These are phyloP conservation scores for Mesembrinibis cayennensis DNA, from an alignment of 2,113 vertebrate species.

Conservation along the genomic window DNA sequence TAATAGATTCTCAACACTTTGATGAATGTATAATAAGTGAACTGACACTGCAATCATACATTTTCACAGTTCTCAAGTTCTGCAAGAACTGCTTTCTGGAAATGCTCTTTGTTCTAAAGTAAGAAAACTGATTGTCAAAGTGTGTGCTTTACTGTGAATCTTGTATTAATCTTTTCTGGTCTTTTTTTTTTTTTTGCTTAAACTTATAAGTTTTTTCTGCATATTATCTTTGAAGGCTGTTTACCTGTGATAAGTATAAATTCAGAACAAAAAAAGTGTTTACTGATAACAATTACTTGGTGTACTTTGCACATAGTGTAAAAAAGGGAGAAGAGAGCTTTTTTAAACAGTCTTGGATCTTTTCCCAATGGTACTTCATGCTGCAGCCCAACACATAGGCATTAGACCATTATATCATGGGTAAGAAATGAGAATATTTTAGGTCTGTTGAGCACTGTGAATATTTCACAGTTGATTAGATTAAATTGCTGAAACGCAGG, in stretches of 20 bases:
- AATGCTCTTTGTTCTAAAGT: background rate
- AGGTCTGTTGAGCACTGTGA: slow-evolving; percentile 34
- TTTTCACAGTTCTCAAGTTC: background rate
- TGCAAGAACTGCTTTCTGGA: background rate
- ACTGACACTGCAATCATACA: background rate
- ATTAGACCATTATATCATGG: background rate
- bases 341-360: background rate
- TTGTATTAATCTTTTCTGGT: background rate
- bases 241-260: background rate
- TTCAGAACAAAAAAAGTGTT: background rate
- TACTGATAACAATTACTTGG: background rate
- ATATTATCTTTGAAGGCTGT: background rate
- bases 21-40: background rate
- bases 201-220: background rate
- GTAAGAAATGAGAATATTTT: slow-evolving; percentile 30
- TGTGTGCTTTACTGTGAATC: background rate
- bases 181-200: background rate
- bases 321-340: background rate
- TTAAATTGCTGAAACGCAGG: background rate
- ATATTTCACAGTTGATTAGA: slow-evolving; percentile 18
- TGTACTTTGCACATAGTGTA: background rate
- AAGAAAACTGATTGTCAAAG: background rate
- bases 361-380: background rate
- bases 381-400: background rate
- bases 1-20: background rate